Evolutionary conservation across 64 coral and sea anemone species (phyloP), one percentile per base, ranked within the genome.

Genomic region (Montipora cactus): DNA sequence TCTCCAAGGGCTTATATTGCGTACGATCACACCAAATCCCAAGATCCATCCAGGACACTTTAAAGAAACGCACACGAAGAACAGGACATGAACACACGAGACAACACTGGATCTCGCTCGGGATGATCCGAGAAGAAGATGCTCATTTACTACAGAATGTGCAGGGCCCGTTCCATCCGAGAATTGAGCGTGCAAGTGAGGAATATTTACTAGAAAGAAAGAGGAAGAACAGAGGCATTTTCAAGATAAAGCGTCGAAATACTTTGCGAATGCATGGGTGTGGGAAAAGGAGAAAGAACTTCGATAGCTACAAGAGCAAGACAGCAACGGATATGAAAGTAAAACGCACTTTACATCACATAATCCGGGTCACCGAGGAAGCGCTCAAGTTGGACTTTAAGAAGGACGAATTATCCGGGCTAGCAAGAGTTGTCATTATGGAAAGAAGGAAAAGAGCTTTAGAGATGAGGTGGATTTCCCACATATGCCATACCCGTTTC

Each of bases 21-120:
- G 10, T 94, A 67, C 59, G 15, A 90, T 14, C 78, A 77, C 19
- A 67, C 80, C 8, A 90, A 58, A 22, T 51, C n/a, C 8, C 93
- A 12, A 10, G 8, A 76, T 1, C 28, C 11, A 76, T 1, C 28
- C 11, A 78, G 28, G 28, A 37, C 46, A 78, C 12, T 78, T 78
- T 47, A 90, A 55, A 46, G 68, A 95, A 84, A 59, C 59, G 76
- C 47, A 47, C 11, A n/a, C 49, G 14, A 15, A 16, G 16, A 49
- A 78, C 45, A 11, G 47, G 50, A 49, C 47, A 79, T 18, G 14
- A 16, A 6, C 46, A 21, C 21, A 79, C 12, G 76, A 79, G 15
- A 52, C 48, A 79, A 19, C 47, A 7, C 47, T 89, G 87, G 70
- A 77, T 76, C 21, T 74, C 19, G 4, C 49, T 89, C 5, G 74